Base-by-base conservation (phyloP, 2,888 invertebrate genomes). In the Azorinus chamasolen region DNA sequence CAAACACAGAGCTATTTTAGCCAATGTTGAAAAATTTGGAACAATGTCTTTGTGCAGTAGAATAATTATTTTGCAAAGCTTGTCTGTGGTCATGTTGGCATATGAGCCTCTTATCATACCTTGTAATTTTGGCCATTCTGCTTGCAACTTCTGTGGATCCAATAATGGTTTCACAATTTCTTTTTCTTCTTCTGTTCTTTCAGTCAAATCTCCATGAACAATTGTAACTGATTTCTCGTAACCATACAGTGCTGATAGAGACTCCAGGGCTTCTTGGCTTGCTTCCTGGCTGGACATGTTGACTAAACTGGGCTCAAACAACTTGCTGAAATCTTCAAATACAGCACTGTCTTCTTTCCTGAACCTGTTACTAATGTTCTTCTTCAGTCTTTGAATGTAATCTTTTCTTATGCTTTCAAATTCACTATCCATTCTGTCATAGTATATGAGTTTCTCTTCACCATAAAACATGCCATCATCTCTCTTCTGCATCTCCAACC, bases 1-100 rank as follows among this genome's bases (percentile, higher is more conserved):
- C n/a, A 71, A 25, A 41, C 70, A 76, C 14, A 71, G 48, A 12
- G 65, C 70, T n/a, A 71, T 71, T 14, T 18, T 61, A n/a, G 55
- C 54, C 41, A 66, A 24, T 20, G 37, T 59, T 25, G 66, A 2
- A 16, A 66, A 25, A 24, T 66, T 58, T 14, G 57, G 66, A 18
- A 57, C 16, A n/a, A 50, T 32, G 20, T 12, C 25, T 16, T 16
- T 54, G 27, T 54, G 51, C 20, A 14, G 8, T n/a, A 62, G 32
- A 39, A 62, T 62, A 18, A 62, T 3, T 22, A 6, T 18, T 24
- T 50, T 46, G 22, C 62, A 50, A 14, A 62, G 51, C 8, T 16
- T 32, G 10, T 51, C 12, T 6, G 48, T 25, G 8, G 18, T 18
- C n/a, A 50, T 2, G 16, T 50, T 25, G 10, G 18, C 20, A 25